Evolutionary conservation across 2,888 invertebrate genomes (phyloP), one percentile per base, ranked within the genome.

Genomic region (Pseudococcus viburni): DNA sequence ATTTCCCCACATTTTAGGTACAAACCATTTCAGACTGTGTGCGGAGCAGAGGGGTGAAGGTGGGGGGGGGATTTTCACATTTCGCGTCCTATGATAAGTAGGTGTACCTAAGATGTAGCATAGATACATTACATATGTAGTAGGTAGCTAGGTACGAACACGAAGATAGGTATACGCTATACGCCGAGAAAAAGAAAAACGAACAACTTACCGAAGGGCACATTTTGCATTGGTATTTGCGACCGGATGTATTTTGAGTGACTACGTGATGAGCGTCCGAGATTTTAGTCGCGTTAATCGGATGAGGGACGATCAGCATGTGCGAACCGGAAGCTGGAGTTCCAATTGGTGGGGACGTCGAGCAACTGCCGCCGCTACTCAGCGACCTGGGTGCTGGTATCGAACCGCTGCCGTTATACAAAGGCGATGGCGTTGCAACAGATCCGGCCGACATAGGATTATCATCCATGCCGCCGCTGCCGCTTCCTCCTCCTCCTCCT

Each of bases 141-240:
- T n/a, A n/a, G n/a, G n/a, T n/a, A n/a, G n/a, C n/a, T n/a, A n/a
- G n/a, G n/a, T n/a, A n/a, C n/a, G n/a, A n/a, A n/a, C n/a, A n/a
- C n/a, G n/a, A n/a, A n/a, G n/a, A n/a, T n/a, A n/a, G n/a, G n/a
- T n/a, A n/a, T n/a, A n/a, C n/a, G n/a, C n/a, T n/a, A n/a, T n/a
- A n/a, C n/a, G n/a, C n/a, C 26, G 3, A 3, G 26, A 33, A 3
- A 33, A 33, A 33, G 26, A 33, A 33, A 33, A 33, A 33, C 26
- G 26, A 33, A 33, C 26, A 33, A 33, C 96, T 93, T 93, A 98
- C 98, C 97, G 98, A 97, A 90, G 97, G 97, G 92, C 97, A 97
- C 97, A 98, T 98, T 93, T 98, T 98, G 94, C 97, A 97, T 92
- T 97, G 97, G 93, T 97, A 98, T 93, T 97, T 98, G 91, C 97